Evolutionary conservation across 2,888 invertebrate species (phyloP), one percentile per base, ranked within the genome.

Genomic region (Polymixis flavicincta): DNA sequence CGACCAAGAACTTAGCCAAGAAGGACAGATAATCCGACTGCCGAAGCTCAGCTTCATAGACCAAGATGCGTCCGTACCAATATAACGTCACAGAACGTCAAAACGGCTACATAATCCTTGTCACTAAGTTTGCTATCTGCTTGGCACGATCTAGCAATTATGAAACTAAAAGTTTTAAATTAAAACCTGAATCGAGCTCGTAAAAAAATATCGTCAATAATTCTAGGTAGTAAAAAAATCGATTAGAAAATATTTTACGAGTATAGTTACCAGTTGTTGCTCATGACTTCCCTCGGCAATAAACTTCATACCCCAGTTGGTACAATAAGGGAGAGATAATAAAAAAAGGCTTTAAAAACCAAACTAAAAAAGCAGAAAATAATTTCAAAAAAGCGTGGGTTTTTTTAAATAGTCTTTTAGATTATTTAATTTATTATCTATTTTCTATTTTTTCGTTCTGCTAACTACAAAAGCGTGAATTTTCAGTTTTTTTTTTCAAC

Each of bases 11-110:
- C 22, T 32, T n/a, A 57, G 17, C 22, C 22, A 55, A 59, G n/a
- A 32, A 32, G 17, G 17, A 50, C 3, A 37, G 1, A 9, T 76
- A 68, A 76, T 77, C 68, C 25, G 77, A 68, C 50, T 55, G 19
- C 48, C 5, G 42, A 76, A 68, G 54, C 54, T n/a, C 19, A 42
- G 48, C 37, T 32, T 28, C 13, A 7, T 42, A 32, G 7, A 45
- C 14, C 22, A 28, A 60, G 54, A 28, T 71, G 52, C n/a, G 52
- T 59, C 19, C 9, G 11, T 48, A 60, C 28, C 32, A 5, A 25
- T 45, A n/a, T 78, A 78, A 60, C 42, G 72, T 79, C 72, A 79
- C 45, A 22, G 9, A 19, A 63, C 25, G n/a, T 61, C 61, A 63
- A 50, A 55, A 25, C 50, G 50, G 32, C 61, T 55, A 52, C 42